phyloP scores from a whole-genome alignment of 2,113 vertebrate species.

The Pterocles burchelli region DNA sequence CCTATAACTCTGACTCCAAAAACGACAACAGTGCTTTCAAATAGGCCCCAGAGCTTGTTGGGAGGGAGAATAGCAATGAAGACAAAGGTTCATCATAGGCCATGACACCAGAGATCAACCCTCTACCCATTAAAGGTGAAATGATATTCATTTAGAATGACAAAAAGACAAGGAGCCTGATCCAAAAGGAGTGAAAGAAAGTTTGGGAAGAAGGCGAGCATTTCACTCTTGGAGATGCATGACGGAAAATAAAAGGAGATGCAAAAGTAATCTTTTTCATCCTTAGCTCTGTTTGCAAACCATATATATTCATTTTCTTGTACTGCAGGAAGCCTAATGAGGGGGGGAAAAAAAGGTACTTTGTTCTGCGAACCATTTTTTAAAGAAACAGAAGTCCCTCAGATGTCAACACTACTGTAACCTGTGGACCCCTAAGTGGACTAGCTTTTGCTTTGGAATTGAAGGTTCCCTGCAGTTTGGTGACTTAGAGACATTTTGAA shows the following conservation, averaged over 20 bases:
- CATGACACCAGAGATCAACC: not conserved
- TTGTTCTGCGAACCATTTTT: not conserved
- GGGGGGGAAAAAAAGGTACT: not conserved
- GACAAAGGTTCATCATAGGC: not conserved
- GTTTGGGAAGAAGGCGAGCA: not conserved
- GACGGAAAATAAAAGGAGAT: not conserved
- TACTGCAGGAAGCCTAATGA: not conserved
- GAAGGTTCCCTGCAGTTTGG: constrained; percentile 21
- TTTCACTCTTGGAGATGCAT: not conserved
- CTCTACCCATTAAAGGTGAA: not conserved
- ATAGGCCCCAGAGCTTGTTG: not conserved
- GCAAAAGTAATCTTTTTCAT: not conserved
- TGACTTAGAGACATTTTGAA: constrained; percentile 44
- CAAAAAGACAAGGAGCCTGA: not conserved
- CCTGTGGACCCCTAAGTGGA: not conserved
- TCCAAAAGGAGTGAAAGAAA: not conserved
- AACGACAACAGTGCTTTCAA: not conserved
- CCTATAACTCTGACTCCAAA: not conserved
- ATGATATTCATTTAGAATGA: not conserved
- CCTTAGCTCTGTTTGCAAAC: not conserved
- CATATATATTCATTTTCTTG: not conserved
- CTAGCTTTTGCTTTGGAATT: not conserved
- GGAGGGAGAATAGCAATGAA: not conserved
- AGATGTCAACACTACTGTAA: not conserved
- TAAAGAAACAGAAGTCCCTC: constrained; percentile 1